A percentile compares a stretch with the other conserved stretches of the same genome.
Evolutionary conservation across 2,113 vertebrate genomes (phyloP).

Genomic region (Penelope pileata): DNA sequence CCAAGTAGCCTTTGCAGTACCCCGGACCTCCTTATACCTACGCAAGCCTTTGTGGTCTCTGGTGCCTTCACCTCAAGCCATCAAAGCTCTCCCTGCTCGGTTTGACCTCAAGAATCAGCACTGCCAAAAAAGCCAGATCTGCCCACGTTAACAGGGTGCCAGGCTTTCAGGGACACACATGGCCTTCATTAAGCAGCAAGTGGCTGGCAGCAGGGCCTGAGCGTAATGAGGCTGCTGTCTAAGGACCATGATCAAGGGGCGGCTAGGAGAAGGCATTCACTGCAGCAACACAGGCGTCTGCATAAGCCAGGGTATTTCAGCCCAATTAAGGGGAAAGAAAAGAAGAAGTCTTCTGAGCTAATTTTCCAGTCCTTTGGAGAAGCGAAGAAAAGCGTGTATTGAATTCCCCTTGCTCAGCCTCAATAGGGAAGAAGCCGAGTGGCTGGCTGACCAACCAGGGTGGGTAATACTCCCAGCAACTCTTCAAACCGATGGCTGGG

Average conservation of each 20-base stretch:
- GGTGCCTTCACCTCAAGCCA: not conserved
- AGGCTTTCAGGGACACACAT: not conserved
- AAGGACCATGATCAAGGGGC: not conserved
- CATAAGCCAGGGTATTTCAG: conserved; percentile 32
- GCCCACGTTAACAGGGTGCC: not conserved
- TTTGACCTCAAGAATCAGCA: not conserved
- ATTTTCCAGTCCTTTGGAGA: conserved; percentile 12
- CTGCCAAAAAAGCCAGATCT: not conserved
- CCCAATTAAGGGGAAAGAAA: conserved; percentile 40
- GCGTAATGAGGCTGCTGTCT: not conserved
- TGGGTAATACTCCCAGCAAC: not conserved
- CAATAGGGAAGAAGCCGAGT: not conserved
- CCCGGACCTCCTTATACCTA: not conserved
- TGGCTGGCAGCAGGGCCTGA: conserved; percentile 12
- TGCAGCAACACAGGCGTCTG: not conserved
- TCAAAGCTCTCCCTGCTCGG: not conserved
- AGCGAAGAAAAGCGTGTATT: not conserved
- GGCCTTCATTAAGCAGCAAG: not conserved
- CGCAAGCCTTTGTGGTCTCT: not conserved
- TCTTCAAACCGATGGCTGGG: not conserved
- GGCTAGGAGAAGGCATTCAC: not conserved
- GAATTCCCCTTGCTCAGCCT: not conserved
- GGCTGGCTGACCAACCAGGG: not conserved
- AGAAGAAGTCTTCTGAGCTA: conserved; percentile 11
- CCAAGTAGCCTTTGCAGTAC: not conserved